These are phyloP conservation scores for Phalera bucephala DNA, from an alignment of 2,888 invertebrate genomes.

Conservation along the genomic window DNA sequence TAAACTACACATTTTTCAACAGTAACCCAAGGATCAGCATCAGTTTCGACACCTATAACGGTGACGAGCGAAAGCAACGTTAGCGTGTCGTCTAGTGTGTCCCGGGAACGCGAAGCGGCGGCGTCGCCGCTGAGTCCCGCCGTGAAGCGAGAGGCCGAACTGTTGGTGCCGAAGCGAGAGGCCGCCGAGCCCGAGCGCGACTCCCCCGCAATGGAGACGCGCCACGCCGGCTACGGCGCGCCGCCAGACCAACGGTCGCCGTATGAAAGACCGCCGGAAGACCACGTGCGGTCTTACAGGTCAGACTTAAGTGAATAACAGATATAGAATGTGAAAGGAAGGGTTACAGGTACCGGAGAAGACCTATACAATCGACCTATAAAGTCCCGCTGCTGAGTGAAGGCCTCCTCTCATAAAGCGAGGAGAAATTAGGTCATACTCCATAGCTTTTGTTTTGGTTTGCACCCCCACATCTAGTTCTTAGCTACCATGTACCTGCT, in stretches of 20 bases:
- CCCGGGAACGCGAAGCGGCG: constrained; percentile 50
- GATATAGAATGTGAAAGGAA: no score
- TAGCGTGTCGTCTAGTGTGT: constrained; percentile 33
- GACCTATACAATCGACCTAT: no score
- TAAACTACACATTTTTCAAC: no score
- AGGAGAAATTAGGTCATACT: no score
- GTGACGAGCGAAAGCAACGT: constrained; percentile 27
- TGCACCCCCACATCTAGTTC: no score
- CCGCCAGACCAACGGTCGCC: constrained; percentile 86
- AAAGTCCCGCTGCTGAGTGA: no score
- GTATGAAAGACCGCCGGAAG: constrained; percentile 87
- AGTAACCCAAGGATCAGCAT: constrained; percentile 36
- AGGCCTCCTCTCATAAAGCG: no score
- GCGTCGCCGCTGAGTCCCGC: constrained; percentile 65
- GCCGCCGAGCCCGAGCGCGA: constrained; percentile 85
- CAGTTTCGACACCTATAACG: constrained; percentile 35
- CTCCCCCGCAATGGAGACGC: constrained; percentile 89
- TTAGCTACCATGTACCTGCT: no score
- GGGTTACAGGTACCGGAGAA: no score
- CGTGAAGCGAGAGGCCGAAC: constrained; percentile 76
- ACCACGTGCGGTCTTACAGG: constrained; percentile 83
- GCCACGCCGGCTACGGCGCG: constrained; percentile 85
- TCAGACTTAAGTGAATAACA: no score
- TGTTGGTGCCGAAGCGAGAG: constrained; percentile 88
- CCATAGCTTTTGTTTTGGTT: no score